Evolutionary conservation across 2,113 vertebrate genomes (phyloP), one percentile per base, ranked within the genome.

Genomic region (Leiothrix lutea): DNA sequence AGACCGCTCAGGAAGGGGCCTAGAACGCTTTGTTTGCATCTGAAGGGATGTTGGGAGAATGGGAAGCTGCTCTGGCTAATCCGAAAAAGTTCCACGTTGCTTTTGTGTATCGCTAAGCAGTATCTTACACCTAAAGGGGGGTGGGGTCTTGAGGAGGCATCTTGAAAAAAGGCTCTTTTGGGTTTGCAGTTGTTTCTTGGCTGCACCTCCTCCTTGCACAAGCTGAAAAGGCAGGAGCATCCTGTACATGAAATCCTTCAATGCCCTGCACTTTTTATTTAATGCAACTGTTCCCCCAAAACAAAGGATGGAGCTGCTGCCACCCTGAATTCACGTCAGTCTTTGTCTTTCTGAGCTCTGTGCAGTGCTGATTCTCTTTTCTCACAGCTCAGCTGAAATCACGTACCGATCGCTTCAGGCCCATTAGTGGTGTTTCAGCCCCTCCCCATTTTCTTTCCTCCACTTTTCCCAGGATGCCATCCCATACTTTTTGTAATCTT

Each of bases 401-500:
- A 54, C 5, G 45, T 93, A 92, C 75, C 42, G 2, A 74, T 72
- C 1, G 0, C 65, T 95, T 88, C 64, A 29, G 23, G 83, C 65
- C 90, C 4, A 1, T 77, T 47, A 36, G 60, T 23, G 75, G 56
- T 47, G 17, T 64, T 61, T 67, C 69, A 92, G 79, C 80, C 88
- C 88, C 70, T 89, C 92, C 91, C 91, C 74, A 40, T 64, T 86
- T 88, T 77, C 74, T 47, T 19, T 95, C 85, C 42, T 88, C 82
- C 67, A 36, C 90, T 51, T 91, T 93, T 93, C 95, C 90, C 92
- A 90, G 90, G 73, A 87, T 65, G 79, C 85, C 78, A 90, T 58
- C 79, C 83, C 24, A 17, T 80, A 90, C 74, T 91, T 93, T 84
- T 71, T 25, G 58, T 79, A 45, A 0, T 82, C 73, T 73, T 91